Evolutionary conservation across 2,888 invertebrate species (phyloP).

Genomic region (Sphecodes monilicornis): DNA sequence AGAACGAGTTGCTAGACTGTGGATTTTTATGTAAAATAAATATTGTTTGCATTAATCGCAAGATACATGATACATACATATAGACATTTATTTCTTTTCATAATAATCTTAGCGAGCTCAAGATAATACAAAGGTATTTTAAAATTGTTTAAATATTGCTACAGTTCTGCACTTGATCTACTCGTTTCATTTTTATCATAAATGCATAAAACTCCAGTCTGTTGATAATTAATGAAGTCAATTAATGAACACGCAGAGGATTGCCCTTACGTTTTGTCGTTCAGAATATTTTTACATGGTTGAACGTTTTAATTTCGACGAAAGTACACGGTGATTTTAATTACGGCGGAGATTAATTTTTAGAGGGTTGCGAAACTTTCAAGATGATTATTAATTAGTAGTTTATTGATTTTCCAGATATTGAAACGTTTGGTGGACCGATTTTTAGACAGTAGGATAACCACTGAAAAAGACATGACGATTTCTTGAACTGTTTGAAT

Average conservation of each 20-base stretch:
- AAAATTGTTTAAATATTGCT: background rate
- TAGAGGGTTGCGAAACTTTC: background rate
- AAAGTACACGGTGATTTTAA: conserved; percentile 1
- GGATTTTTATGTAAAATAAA: background rate
- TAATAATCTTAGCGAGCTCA: too few relatives aligned
- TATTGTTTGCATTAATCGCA: background rate
- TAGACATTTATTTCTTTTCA: too few relatives aligned
- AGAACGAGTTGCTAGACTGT: background rate
- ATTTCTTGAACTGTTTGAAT: background rate
- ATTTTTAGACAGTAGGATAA: too few relatives aligned
- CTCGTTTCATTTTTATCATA: background rate
- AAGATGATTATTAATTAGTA: conserved; percentile 18
- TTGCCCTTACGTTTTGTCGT: background rate
- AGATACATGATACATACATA: background rate
- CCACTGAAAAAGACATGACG: background rate
- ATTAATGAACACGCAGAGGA: background rate
- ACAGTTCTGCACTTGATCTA: background rate
- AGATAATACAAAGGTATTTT: too few relatives aligned
- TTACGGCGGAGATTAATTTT: background rate
- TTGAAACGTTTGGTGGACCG: too few relatives aligned
- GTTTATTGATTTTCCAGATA: too few relatives aligned
- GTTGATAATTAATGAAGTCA: background rate
- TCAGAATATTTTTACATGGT: background rate
- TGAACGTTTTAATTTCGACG: background rate
- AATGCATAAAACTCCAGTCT: background rate